Conservation (phyloP, 1,140 invertebrate species). For the Drosophila sucinea region DNA sequence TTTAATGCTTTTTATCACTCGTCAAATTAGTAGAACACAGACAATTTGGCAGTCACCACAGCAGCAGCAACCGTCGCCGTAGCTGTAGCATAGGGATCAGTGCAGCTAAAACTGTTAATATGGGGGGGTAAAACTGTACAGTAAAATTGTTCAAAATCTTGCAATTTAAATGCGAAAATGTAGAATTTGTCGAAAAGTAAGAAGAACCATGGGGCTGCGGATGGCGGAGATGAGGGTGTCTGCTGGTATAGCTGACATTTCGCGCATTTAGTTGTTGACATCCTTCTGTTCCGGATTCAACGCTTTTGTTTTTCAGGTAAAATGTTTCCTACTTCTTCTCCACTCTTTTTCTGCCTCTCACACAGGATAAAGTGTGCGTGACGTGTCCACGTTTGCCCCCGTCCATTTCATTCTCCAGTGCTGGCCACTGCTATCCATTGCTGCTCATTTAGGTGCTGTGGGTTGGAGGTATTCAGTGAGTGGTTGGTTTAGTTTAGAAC, state of each 20-base stretch:
- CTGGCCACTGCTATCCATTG: conserved; percentile 19
- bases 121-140: neutral
- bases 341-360: conserved; percentile 17
- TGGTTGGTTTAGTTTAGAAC: neutral
- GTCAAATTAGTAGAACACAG: conserved; percentile 28
- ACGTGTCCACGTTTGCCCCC: conserved; percentile 41
- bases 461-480: neutral
- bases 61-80: no score
- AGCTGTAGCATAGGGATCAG: no score
- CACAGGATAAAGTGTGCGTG: conserved; percentile 74
- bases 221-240: no score
- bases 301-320: conserved; percentile 52
- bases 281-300: conserved; percentile 16
- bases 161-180: neutral
- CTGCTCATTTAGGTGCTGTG: conserved; percentile 48
- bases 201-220: no score
- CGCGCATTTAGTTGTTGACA: conserved; percentile 67
- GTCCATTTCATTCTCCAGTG: neutral
- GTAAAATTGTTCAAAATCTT: conserved; percentile 19
- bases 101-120: neutral
- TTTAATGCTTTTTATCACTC: conserved; percentile 27
- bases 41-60: neutral
- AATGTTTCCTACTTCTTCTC: conserved; percentile 38
- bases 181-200: neutral
- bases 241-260: conserved; percentile 37